Percentiles rank a stretch among this genome's conserved stretches.
Evolutionary conservation across 2,113 vertebrate genomes (phyloP).

Genomic region (Pelmatolapia mariae): DNA sequence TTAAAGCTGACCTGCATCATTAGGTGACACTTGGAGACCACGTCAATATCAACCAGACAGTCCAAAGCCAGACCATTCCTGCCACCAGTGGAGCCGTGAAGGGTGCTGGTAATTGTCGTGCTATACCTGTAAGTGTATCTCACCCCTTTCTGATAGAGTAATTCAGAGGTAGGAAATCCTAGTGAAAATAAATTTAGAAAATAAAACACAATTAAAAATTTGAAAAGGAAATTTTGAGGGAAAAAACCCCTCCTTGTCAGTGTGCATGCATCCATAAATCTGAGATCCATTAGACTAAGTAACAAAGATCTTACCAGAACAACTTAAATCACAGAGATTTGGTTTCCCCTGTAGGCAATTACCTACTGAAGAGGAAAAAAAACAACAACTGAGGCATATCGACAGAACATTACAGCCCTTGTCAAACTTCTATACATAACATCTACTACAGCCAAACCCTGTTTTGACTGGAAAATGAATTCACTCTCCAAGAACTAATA

Average conservation of each 20-base stretch:
- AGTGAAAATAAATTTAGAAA: not conserved
- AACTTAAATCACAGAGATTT: conserved; percentile 57
- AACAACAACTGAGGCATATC: not conserved
- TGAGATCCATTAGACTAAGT: not conserved
- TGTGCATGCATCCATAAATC: not conserved
- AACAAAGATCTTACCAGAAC: conserved; percentile 55
- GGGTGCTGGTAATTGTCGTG: conserved; percentile 64
- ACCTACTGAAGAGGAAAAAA: not conserved
- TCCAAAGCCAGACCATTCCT: conserved; percentile 75
- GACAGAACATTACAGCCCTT: not conserved
- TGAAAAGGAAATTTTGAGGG: not conserved
- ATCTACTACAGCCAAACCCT: not conserved
- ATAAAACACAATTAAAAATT: not conserved
- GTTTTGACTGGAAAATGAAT: not conserved
- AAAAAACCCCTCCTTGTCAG: accelerated
- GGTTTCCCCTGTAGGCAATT: conserved; percentile 29
- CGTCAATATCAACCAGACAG: conserved; percentile 73
- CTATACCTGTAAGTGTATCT: conserved; percentile 78
- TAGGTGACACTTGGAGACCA: conserved; percentile 75
- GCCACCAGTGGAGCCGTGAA: conserved; percentile 58
- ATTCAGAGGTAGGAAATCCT: conserved; percentile 21
- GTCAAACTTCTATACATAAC: not conserved
- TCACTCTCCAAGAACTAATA: not conserved
- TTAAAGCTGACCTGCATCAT: conserved; percentile 73
- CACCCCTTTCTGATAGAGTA: conserved; percentile 59